phyloP scores from a whole-genome alignment of 2,113 vertebrate species.

The Amphiprion ocellaris region DNA sequence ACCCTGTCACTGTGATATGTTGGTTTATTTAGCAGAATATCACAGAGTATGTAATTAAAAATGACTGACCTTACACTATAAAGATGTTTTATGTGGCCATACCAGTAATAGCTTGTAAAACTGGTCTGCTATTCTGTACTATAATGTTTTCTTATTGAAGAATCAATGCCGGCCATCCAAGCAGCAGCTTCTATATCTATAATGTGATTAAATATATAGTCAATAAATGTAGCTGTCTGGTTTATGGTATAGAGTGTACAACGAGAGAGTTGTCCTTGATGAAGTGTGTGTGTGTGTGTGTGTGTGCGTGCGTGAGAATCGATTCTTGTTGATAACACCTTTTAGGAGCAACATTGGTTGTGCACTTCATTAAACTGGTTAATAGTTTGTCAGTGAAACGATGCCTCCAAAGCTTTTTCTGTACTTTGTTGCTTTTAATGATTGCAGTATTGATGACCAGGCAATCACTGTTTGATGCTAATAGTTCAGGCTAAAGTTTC shows the following conservation, averaged over 20 bases:
- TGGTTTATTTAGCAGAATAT: slow-evolving; percentile 13
- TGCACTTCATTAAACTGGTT: slow-evolving; percentile 30
- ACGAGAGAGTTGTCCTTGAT: neutral
- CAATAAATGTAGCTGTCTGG: neutral
- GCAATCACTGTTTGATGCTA: slow-evolving; percentile 1
- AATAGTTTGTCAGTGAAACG: slow-evolving; percentile 13
- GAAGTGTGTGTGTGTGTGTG: neutral
- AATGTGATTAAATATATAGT: neutral
- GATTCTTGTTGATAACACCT: slow-evolving; percentile 8
- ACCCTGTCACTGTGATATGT: neutral
- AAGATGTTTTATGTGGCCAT: slow-evolving; percentile 20
- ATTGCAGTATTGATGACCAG: slow-evolving; percentile 3
- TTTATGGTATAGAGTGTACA: neutral
- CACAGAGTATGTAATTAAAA: slow-evolving; percentile 1
- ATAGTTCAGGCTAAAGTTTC: slow-evolving; percentile 15
- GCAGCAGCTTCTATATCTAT: neutral
- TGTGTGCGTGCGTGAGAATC: neutral
- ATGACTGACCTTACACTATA: neutral
- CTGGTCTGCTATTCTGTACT: neutral
- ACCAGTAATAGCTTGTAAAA: slow-evolving; percentile 4
- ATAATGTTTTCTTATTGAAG: neutral
- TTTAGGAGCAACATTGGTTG: neutral
- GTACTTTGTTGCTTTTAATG: slow-evolving; percentile 28
- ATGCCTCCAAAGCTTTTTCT: neutral
- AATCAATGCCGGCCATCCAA: neutral